These are phyloP conservation scores for Erpobdella octoculata DNA, from an alignment of 2,888 invertebrate genomes.

Conservation along the genomic window DNA sequence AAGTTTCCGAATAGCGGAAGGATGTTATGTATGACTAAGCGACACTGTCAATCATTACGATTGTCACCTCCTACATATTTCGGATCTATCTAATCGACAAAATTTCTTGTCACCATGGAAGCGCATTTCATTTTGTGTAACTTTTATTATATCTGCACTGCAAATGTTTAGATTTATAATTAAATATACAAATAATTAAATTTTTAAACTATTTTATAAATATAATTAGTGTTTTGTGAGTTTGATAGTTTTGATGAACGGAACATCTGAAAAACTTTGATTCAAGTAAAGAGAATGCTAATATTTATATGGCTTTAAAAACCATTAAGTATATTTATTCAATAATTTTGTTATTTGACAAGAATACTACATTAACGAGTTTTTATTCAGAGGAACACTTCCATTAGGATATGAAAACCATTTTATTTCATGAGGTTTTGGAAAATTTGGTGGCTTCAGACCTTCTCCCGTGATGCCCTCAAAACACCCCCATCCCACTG, in stretches of 20 bases:
- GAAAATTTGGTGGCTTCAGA: not conserved
- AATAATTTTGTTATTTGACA: not conserved
- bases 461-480: not conserved
- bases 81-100: slow-evolving; percentile 6
- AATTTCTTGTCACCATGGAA: not conserved
- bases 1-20: slow-evolving; percentile 19
- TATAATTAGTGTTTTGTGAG: too few relatives aligned
- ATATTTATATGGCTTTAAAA: too few relatives aligned
- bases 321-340: not conserved
- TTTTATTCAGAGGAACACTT: not conserved
- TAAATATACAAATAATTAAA: not conserved
- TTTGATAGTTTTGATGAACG: too few relatives aligned
- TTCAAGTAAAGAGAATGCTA: too few relatives aligned
- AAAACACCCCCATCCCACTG: slow-evolving; percentile 4
- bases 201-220: too few relatives aligned
- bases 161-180: not conserved
- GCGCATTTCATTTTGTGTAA: not conserved
- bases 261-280: too few relatives aligned
- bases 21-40: slow-evolving; percentile 26
- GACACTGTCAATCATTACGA: slow-evolving; percentile 8
- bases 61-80: slow-evolving; percentile 18
- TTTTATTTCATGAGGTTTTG: slow-evolving; percentile 6
- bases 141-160: not conserved
- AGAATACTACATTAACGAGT: not conserved
- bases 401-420: not conserved